These are phyloP conservation scores for Quiscalus mexicanus DNA, from an alignment of 2,113 vertebrate species.

Conservation along the genomic window DNA sequence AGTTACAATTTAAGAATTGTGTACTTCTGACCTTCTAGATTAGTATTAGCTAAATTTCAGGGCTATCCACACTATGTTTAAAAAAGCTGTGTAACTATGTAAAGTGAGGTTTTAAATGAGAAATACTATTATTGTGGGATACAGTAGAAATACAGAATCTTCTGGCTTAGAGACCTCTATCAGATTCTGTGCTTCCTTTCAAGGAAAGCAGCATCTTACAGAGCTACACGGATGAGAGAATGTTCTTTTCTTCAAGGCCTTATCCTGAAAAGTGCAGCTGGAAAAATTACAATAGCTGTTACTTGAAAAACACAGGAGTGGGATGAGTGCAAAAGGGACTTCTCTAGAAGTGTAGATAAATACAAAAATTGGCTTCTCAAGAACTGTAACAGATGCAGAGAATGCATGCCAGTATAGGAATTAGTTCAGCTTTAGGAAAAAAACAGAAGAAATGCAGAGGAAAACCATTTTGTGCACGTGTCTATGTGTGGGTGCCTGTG, in stretches of 20 bases:
- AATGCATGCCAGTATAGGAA: not conserved
- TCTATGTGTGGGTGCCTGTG: not conserved
- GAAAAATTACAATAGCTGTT: constrained; percentile 28
- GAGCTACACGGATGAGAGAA: not conserved
- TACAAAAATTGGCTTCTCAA: not conserved
- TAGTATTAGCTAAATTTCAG: not conserved
- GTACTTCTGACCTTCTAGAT: not conserved
- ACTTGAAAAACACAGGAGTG: not conserved
- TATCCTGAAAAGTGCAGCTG: not conserved
- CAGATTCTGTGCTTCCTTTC: not conserved
- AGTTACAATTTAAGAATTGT: not conserved
- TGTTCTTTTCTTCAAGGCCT: constrained; percentile 14
- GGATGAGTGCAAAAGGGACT: not conserved
- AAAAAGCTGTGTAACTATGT: not conserved
- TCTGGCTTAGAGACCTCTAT: not conserved
- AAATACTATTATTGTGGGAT: not conserved
- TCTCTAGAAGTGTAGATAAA: not conserved
- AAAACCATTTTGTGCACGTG: not conserved
- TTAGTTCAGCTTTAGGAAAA: not conserved
- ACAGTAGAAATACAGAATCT: not conserved
- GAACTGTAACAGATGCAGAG: not conserved
- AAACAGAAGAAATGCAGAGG: not conserved
- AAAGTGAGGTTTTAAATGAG: not conserved
- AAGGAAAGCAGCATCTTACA: not conserved
- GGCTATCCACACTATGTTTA: not conserved